These are phyloP conservation scores for Pseudomyrmex flavicornis DNA, from an alignment of 1,140 invertebrate species.

Conservation along the genomic window DNA sequence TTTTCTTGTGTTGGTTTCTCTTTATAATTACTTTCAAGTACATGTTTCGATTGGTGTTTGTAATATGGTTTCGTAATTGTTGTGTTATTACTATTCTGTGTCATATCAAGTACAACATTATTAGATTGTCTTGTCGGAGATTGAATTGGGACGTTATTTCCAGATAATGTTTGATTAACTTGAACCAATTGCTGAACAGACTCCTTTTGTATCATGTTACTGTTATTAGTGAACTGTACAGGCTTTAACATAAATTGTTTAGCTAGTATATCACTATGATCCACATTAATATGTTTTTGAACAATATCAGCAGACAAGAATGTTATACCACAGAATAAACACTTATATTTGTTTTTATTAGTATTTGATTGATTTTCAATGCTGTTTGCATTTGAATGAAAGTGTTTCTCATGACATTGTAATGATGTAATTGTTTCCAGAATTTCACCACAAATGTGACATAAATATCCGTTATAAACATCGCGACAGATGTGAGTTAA, in stretches of 20 bases:
- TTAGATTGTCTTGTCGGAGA: too few relatives aligned
- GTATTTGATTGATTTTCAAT: background rate
- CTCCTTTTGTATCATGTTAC: background rate
- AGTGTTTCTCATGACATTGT: slow-evolving; percentile 70
- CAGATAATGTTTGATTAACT: background rate
- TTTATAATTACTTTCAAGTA: background rate
- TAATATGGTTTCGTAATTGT: too few relatives aligned
- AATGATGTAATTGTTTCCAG: slow-evolving; percentile 57
- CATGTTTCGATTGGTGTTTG: background rate
- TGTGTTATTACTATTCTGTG: too few relatives aligned
- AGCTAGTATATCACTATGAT: slow-evolving; percentile 11
- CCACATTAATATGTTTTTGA: slow-evolving; percentile 3
- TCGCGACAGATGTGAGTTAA: slow-evolving; percentile 57
- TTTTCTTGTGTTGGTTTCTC: background rate
- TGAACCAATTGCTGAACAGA: background rate
- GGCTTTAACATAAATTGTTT: background rate
- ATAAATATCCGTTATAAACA: slow-evolving; percentile 40
- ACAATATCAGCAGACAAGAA: background rate
- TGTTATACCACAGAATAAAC: slow-evolving; percentile 17
- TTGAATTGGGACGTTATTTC: background rate
- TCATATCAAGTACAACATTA: too few relatives aligned
- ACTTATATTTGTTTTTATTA: background rate
- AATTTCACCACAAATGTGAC: slow-evolving; percentile 67
- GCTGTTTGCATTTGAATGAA: slow-evolving; percentile 24
- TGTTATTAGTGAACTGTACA: background rate